Evolutionary conservation across 2,113 vertebrate genomes (phyloP).

Genomic region (Melanocharis versteri): DNA sequence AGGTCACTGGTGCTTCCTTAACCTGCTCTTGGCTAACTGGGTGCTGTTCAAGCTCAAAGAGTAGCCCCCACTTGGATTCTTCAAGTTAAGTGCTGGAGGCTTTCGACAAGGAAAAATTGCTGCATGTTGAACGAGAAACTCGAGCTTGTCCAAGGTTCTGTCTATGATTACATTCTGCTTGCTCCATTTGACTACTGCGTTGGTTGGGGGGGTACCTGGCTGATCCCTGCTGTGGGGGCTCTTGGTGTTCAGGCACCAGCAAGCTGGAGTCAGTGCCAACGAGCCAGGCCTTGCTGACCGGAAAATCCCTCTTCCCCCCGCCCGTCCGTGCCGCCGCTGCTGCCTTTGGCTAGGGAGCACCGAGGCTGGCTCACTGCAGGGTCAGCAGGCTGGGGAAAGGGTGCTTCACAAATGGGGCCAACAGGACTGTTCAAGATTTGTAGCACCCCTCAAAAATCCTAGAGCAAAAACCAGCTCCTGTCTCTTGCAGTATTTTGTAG

Average conservation of each 20-base stretch:
- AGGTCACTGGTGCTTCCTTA: neutral
- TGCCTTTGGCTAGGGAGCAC: neutral
- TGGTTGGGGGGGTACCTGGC: neutral
- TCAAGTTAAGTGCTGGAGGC: neutral
- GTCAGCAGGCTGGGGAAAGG: neutral
- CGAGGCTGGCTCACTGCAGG: accelerated
- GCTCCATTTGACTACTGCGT: accelerated
- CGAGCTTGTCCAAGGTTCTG: neutral
- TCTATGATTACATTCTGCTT: accelerated
- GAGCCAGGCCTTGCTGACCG: neutral
- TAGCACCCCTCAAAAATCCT: neutral
- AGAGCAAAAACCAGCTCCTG: neutral
- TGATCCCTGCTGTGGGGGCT: accelerated
- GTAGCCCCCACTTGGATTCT: neutral
- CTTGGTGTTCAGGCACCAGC: neutral
- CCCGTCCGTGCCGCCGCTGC: accelerated
- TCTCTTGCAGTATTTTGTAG: neutral
- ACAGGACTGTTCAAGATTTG: neutral
- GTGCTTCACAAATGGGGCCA: neutral
- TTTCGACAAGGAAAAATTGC: neutral
- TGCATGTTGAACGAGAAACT: neutral
- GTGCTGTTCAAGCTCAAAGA: neutral
- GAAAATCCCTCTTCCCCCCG: neutral
- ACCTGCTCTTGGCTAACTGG: neutral
- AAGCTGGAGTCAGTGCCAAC: neutral